Base-by-base conservation (phyloP, 2,888 invertebrate genomes). In the Mesorhabditis spiculigera region DNA sequence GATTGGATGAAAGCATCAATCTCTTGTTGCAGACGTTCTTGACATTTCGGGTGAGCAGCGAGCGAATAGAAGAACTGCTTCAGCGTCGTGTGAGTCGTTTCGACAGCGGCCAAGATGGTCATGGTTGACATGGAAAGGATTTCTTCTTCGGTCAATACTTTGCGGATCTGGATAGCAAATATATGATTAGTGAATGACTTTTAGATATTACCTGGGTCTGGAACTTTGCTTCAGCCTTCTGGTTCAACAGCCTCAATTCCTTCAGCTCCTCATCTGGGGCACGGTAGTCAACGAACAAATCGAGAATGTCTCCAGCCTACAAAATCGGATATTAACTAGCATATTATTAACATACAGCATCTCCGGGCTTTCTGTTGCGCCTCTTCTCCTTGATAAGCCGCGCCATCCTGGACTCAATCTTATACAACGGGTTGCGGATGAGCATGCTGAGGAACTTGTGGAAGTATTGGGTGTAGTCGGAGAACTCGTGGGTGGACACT, bases 1-100 rank as follows among this genome's bases (percentile, higher is more conserved):
- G 67, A 62, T 28, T 58, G 45, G 61, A 71, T 70, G 61, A 44
- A 71, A 44, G 58, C 28, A 63, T 71, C 71, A 58, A 71, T 67
- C 61, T 71, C 71, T 61, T 61, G 61, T 41, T 62, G 64, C n/a
- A 71, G 65, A 43, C 61, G 84, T 4, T 83, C 78, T 71, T 88
- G 88, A 43, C 87, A 81, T 4, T 87, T 86, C 5, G 83, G 87
- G 76, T 88, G 84, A 63, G 81, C 81, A n/a, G 87, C 87, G 69
- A 89, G 81, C 70, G 87, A 86, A 73, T 87, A 87, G 71, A 63
- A 64, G 42, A 71, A 58, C 6, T 63, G 62, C 6, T 63, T 63
- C 68, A 71, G 67, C 4, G 71, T 62, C 6, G 67, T 71, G n/a
- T 67, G 67, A 43, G 71, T 71, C 8, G 71, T 71, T 61, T 71